Conservation (phyloP, 2,113 vertebrate species). For the Falcunculus frontatus region DNA sequence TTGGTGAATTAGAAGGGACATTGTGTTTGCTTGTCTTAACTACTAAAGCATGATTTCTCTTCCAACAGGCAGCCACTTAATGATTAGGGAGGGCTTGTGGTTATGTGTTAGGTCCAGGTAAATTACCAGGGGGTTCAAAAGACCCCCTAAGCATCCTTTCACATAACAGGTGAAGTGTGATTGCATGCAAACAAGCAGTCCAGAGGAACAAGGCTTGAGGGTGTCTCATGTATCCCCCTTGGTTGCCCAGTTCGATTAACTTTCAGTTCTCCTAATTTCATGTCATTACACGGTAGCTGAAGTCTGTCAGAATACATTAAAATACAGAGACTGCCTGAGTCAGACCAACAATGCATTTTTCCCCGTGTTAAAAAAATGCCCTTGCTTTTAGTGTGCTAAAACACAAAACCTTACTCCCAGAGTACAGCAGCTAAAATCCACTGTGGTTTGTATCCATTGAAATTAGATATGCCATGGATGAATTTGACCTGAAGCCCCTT, state of each 20-base stretch:
- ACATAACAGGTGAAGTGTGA: neutral
- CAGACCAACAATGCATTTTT: neutral
- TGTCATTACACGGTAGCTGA: neutral
- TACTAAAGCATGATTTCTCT: neutral
- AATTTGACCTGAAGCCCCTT: neutral
- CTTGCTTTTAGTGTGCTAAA: neutral
- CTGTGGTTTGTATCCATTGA: neutral
- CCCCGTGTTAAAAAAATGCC: neutral
- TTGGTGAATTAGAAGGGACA: neutral
- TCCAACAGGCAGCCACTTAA: neutral
- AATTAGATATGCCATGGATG: neutral
- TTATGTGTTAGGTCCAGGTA: neutral
- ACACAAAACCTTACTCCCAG: neutral
- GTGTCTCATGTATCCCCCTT: neutral
- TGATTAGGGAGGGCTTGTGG: neutral
- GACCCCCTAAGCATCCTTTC: neutral
- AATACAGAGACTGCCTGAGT: neutral
- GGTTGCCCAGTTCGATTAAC: neutral
- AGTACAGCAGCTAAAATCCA: neutral
- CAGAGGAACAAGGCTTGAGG: neutral
- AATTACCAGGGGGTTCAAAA: neutral
- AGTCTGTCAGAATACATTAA: slow-evolving; percentile 7
- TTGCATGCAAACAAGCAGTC: neutral
- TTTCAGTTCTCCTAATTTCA: neutral
- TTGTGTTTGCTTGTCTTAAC: neutral